Percentiles rank a stretch among this genome's conserved stretches.
Conservation (phyloP, 2,888 invertebrate species). For the Yponomeuta sedellus region DNA sequence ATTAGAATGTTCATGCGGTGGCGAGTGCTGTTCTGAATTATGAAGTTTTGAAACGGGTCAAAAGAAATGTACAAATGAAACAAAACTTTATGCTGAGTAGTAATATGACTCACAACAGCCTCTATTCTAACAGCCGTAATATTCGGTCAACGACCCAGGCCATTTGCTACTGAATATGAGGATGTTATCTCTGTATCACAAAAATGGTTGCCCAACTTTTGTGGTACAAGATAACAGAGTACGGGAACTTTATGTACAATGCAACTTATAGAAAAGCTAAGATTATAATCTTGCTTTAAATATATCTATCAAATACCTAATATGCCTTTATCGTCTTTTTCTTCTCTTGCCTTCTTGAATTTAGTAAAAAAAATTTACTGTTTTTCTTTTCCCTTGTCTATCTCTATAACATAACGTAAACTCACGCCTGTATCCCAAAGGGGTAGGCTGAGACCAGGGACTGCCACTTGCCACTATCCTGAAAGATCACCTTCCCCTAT, state of each 20-base stretch:
- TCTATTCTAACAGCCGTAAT: neutral
- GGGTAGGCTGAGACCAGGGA: too few species aligned
- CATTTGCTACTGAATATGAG: neutral
- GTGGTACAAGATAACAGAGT: neutral
- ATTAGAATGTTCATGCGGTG: neutral
- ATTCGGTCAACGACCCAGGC: neutral
- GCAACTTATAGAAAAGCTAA: neutral
- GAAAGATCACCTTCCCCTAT: too few species aligned
- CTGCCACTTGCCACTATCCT: too few species aligned
- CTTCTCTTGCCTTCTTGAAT: too few species aligned
- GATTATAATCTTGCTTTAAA: neutral
- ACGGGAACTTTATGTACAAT: neutral
- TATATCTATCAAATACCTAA: too few species aligned
- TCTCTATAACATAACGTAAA: too few species aligned
- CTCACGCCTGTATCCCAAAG: too few species aligned
- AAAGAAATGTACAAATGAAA: neutral
- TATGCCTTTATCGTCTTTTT: too few species aligned
- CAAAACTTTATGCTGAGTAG: neutral
- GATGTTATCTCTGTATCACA: slow-evolving; percentile 2
- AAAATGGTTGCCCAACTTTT: slow-evolving; percentile 1
- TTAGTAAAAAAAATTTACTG: too few species aligned
- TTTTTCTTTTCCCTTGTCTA: too few species aligned
- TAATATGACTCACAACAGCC: neutral
- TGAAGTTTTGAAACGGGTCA: neutral
- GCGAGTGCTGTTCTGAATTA: neutral